These are phyloP conservation scores for Myopa testacea DNA, from an alignment of 2,888 invertebrate species.

Conservation along the genomic window DNA sequence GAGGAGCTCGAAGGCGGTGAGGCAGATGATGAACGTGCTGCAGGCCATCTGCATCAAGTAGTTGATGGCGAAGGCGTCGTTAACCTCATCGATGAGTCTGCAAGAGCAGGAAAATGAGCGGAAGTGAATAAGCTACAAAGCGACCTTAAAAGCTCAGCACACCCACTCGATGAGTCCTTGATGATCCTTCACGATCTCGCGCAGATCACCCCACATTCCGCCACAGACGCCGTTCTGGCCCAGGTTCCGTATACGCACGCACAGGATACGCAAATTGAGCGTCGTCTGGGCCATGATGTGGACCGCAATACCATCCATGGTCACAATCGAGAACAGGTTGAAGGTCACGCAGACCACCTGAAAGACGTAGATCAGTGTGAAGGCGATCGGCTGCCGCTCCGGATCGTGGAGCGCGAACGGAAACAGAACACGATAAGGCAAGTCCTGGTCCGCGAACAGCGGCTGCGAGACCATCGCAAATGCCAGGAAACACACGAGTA, in stretches of 20 bases:
- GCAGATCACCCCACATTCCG: constrained; percentile 50
- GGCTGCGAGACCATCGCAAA: constrained; percentile 55
- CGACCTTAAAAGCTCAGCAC: not conserved
- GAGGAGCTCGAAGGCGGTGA: constrained; percentile 60
- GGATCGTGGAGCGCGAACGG: constrained; percentile 53
- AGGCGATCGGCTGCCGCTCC: constrained; percentile 43
- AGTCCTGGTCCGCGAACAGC: constrained; percentile 46
- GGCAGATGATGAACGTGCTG: constrained; percentile 59
- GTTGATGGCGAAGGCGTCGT: constrained; percentile 53
- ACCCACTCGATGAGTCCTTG: constrained; percentile 59
- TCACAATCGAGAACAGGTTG: constrained; percentile 52
- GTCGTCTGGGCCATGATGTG: constrained; percentile 55
- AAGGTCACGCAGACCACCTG: constrained; percentile 49
- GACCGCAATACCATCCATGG: constrained; percentile 54
- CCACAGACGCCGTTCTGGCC: constrained; percentile 19
- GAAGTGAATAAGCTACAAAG: not conserved
- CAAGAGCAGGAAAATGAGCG: not conserved
- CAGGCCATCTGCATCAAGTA: constrained; percentile 58
- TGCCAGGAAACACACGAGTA: constrained; percentile 50
- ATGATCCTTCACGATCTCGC: constrained; percentile 54
- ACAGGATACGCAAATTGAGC: constrained; percentile 57
- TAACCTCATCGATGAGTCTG: constrained; percentile 52
- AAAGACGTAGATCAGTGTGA: constrained; percentile 51
- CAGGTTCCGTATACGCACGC: constrained; percentile 53
- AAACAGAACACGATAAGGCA: constrained; percentile 53